Evolutionary conservation across 2,797 vertebrate species (phyloP), one percentile per base, ranked within the genome.

Genomic region (Falco biarmicus): DNA sequence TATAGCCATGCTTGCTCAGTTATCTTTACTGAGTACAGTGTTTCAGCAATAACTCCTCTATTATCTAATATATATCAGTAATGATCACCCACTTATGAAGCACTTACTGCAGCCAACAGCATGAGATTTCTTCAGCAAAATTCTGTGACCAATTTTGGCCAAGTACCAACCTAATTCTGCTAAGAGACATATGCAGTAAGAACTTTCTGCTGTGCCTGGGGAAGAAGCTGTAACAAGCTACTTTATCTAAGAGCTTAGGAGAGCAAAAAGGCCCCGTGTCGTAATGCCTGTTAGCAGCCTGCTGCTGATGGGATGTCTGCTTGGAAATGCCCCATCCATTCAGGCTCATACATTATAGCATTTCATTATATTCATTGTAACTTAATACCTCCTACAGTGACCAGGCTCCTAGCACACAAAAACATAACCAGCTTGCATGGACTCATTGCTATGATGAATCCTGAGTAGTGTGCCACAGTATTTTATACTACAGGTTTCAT

Each of bases 311-410:
- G 80, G 77, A 64, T 88, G 50, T 45, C 90, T 45, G 57, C 80
- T 60, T 92, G 57, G 37, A 93, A 94, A 75, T 53, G 77, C 39
- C 57, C 77, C 24, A 43, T 92, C 69, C 15, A 5, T 57, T 50
- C 80, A 64, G 73, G 69, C 65, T 90, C 41, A n/a, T 45, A 50
- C 0, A 3, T 90, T 76, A 82, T 2, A 89, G 65, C 91, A 87
- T 93, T 93, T 95, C 78, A 84, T 95, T 90, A 73, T n/a, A 41
- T 39, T 93, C 74, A 15, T 51, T 74, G 70, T 81, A 93, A 77
- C 32, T 92, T 84, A 94, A 92, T 85, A 57, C 14, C 48, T 79
- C 63, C 74, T 47, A 41, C 43, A 68, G 92, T 8, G 6, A 79
- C 63, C 34, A 61, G 78, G 63, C 9, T 92, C 37, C 80, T 60